A percentile compares a stretch with the other conserved stretches of the same genome.
phyloP scores from a whole-genome alignment of 2,888 invertebrate genomes.

The Nesidiocoris tenuis region DNA sequence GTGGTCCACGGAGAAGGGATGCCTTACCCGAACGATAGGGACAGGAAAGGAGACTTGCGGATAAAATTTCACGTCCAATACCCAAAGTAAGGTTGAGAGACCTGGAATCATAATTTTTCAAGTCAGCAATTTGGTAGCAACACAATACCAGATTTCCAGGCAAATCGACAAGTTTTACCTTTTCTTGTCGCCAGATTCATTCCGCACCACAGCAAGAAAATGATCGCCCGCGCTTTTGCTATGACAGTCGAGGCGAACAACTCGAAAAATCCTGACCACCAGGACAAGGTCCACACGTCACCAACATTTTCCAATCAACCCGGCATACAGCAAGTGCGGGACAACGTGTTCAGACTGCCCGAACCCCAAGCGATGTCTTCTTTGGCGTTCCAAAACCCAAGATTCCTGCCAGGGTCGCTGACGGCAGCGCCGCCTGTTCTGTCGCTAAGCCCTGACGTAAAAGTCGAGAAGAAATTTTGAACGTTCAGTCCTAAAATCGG shows the following conservation, averaged over 20 bases:
- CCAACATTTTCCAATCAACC: conserved; percentile 11
- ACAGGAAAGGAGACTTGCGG: conserved; percentile 67
- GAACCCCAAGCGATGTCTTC: conserved; percentile 23
- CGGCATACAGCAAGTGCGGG: conserved; percentile 9
- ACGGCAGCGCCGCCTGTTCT: not conserved
- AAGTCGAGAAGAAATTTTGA: not conserved
- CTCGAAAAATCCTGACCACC: not conserved
- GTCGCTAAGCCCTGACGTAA: not conserved
- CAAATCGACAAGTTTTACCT: too few species aligned
- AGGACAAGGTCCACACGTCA: not conserved
- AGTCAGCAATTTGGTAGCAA: too few species aligned
- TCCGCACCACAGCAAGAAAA: conserved; percentile 41
- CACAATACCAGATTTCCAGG: too few species aligned
- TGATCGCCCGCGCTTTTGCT: conserved; percentile 41
- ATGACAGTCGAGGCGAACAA: not conserved
- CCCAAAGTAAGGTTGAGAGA: conserved; percentile 59
- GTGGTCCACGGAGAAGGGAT: conserved; percentile 71
- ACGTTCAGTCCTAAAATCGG: too few species aligned
- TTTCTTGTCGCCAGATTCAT: conserved; percentile 36
- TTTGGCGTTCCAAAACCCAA: conserved; percentile 5
- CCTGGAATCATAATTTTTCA: too few species aligned
- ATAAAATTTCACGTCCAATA: conserved; percentile 66
- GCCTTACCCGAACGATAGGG: conserved; percentile 64
- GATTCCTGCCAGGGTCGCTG: not conserved
- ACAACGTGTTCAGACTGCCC: conserved; percentile 6